These are phyloP conservation scores for Propsilocerus akamusi DNA, from an alignment of 1,140 invertebrate species.

Conservation along the genomic window DNA sequence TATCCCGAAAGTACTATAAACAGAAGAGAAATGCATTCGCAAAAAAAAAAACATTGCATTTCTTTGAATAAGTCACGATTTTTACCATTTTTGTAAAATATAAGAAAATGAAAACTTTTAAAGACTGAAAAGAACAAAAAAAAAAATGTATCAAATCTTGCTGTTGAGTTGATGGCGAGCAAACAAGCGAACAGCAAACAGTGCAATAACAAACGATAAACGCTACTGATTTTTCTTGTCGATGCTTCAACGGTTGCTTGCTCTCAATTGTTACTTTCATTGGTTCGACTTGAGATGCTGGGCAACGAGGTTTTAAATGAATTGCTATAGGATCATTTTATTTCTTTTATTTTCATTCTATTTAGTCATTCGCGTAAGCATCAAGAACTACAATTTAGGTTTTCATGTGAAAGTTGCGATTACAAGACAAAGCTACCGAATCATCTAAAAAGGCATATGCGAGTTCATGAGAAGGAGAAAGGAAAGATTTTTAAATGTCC, in stretches of 20 bases:
- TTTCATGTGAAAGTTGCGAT: constrained; percentile 39
- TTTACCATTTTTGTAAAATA: not conserved
- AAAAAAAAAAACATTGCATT: not conserved
- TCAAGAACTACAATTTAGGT: constrained; percentile 6
- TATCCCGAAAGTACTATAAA: not conserved
- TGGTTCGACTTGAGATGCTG: too few relatives aligned
- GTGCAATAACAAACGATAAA: too few relatives aligned
- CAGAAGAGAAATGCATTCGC: not conserved
- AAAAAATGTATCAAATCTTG: too few relatives aligned
- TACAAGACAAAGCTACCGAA: constrained; percentile 44
- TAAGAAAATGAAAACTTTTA: too few relatives aligned
- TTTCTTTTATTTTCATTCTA: not conserved
- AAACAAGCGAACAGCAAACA: too few relatives aligned
- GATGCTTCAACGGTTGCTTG: too few relatives aligned
- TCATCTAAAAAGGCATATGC: constrained; percentile 57
- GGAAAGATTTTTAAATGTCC: constrained; percentile 68
- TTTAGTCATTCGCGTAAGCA: not conserved
- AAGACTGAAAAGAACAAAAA: too few relatives aligned
- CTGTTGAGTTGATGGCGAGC: too few relatives aligned
- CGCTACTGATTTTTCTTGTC: too few relatives aligned
- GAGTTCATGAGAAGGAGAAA: constrained; percentile 50
- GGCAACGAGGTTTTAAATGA: too few relatives aligned
- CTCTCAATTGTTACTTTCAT: too few relatives aligned
- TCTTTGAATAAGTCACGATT: not conserved
- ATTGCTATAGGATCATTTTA: too few relatives aligned